Evolutionary conservation across 2,797 vertebrate species (phyloP).

Genomic region (Peromyscus aztecus): DNA sequence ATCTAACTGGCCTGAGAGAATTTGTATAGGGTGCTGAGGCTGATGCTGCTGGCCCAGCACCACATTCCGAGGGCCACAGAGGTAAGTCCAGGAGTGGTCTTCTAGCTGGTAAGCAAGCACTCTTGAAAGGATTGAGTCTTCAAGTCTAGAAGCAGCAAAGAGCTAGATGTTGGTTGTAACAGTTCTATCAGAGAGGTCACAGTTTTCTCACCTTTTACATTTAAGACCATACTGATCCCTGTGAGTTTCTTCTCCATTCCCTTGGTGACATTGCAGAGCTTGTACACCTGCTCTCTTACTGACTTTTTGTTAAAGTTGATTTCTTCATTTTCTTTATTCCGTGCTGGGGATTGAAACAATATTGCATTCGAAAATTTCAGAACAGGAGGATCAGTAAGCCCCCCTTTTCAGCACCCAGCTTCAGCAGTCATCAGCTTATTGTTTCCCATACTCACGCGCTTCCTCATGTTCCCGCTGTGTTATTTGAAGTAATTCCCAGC

Average conservation of each 20-base stretch:
- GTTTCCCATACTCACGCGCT: background rate
- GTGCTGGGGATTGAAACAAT: background rate
- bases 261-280: background rate
- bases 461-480: background rate
- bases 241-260: background rate
- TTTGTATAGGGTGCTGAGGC: background rate
- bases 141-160: background rate
- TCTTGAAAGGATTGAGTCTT: background rate
- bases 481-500: background rate
- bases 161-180: background rate
- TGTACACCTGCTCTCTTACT: background rate
- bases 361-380: background rate
- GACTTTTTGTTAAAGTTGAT: background rate
- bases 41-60: background rate
- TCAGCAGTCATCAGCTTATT: rapidly evolving
- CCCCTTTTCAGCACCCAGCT: background rate
- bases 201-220: background rate
- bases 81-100: background rate
- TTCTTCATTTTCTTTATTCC: background rate
- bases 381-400: background rate
- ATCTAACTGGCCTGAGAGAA: background rate
- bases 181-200: background rate
- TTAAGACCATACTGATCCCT: background rate
- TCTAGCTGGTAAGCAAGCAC: background rate
- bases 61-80: background rate